Evolutionary conservation across 2,113 vertebrate species (phyloP), one percentile per base, ranked within the genome.

Genomic region (Syrmaticus mikado): DNA sequence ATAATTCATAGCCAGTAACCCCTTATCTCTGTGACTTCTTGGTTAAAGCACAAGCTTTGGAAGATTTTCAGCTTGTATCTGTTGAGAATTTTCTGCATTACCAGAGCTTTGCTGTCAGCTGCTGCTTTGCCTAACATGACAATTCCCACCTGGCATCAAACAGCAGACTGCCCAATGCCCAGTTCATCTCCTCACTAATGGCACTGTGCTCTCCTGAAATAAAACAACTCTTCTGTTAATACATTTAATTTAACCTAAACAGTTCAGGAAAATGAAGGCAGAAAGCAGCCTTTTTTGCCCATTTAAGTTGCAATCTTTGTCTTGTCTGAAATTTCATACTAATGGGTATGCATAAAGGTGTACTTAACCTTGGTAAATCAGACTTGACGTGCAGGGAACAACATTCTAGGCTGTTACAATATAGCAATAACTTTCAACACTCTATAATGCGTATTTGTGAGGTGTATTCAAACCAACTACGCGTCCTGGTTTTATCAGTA

Each of bases 1-100:
- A 82, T 89, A 95, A 91, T 87, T 93, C 92, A 94, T 57, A 90
- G 74, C 25, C 28, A 70, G 46, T 66, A 89, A 28, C 30, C 62
- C 38, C 46, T 85, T 75, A 34, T 46, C 74, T 50, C 18, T 36
- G 27, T 41, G 40, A 82, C 40, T 82, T 61, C 34, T 66, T 25
- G 8, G 52, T 40, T 82, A 66, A 90, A 76, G 40, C 13, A 73
- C 2, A n/a, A 91, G 41, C 28, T 78, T 46, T 70, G 62, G 32
- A 82, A 89, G 84, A 79, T 58, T 34, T 50, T 70, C 75, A 91
- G 21, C 7, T 4, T 30, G 17, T 50, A 30, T 24, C 28, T 87
- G 60, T 32, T 38, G 34, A 92, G 84, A 93, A 64, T 30, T 6
- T 34, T 91, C 38, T 27, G 10, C 68, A 75, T 65, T 48, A 45